phyloP scores from a whole-genome alignment of 2,113 vertebrate species.

The Pelmatolapia mariae region DNA sequence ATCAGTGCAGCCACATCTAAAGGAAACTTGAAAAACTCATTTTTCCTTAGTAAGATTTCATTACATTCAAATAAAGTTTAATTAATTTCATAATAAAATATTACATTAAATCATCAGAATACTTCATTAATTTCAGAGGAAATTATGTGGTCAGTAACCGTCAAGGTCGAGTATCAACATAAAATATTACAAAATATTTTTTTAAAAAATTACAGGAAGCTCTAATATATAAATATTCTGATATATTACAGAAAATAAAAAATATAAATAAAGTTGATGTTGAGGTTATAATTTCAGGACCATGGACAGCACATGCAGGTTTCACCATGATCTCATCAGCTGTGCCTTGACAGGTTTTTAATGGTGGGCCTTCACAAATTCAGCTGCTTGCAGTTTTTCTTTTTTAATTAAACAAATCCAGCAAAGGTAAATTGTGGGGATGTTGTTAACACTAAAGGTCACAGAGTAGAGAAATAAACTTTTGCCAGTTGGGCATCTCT shows the following conservation, averaged over 20 bases:
- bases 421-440: background rate
- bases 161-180: rapidly evolving
- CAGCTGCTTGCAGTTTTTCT: background rate
- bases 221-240: background rate
- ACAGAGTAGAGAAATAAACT: background rate
- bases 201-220: background rate
- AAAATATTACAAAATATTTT: background rate
- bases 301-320: background rate
- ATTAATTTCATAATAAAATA: background rate
- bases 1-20: rapidly evolving
- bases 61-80: background rate
- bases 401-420: background rate
- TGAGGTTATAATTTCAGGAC: background rate
- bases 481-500: background rate
- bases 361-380: background rate
- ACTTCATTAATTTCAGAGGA: background rate
- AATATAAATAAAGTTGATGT: background rate
- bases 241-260: background rate
- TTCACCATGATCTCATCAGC: background rate
- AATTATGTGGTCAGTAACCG: rapidly evolving
- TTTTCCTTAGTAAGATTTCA: background rate
- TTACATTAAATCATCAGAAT: background rate
- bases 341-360: background rate
- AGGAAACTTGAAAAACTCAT: background rate
- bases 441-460: background rate